phyloP scores from a whole-genome alignment of 2,797 vertebrate species.

The Aplochiton taeniatus region DNA sequence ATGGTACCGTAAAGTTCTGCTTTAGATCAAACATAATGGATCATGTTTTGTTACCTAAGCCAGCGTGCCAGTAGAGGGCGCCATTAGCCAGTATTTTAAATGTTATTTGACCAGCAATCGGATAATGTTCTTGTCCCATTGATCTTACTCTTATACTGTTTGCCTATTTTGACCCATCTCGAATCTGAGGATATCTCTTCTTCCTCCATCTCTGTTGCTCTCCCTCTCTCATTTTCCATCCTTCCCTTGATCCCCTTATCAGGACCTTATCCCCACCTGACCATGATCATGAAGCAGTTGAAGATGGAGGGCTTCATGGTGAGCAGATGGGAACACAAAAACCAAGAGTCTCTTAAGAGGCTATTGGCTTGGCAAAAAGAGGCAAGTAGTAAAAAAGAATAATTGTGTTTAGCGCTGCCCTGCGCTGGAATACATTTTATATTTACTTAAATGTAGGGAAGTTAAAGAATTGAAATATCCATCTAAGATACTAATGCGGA shows the following conservation, averaged over 20 bases:
- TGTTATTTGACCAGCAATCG: background rate
- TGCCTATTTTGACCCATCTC: too few species aligned
- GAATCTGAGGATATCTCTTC: background rate
- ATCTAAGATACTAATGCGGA: too few species aligned
- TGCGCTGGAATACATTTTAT: too few species aligned
- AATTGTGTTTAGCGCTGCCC: too few species aligned
- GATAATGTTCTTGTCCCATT: too few species aligned
- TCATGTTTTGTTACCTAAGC: too few species aligned
- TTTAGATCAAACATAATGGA: too few species aligned
- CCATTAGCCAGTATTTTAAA: background rate
- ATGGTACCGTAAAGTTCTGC: too few species aligned
- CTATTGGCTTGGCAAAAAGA: slow-evolving; percentile 81
- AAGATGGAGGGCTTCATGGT: slow-evolving; percentile 82
- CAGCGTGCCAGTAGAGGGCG: slow-evolving; percentile 1
- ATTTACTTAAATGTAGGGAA: too few species aligned
- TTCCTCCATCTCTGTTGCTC: background rate
- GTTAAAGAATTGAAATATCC: too few species aligned
- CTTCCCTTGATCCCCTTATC: background rate
- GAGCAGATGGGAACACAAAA: slow-evolving; percentile 67
- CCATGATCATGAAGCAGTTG: slow-evolving; percentile 78
- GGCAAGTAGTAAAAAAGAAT: slow-evolving; percentile 58
- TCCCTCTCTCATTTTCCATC: background rate
- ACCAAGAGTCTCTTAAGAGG: slow-evolving; percentile 72
- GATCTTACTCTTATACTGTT: too few species aligned
- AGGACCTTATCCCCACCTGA: slow-evolving; percentile 72